Percentiles rank a stretch among this genome's conserved stretches.
Evolutionary conservation across 1,140 invertebrate genomes (phyloP).

Genomic region (Drepana arcuata): DNA sequence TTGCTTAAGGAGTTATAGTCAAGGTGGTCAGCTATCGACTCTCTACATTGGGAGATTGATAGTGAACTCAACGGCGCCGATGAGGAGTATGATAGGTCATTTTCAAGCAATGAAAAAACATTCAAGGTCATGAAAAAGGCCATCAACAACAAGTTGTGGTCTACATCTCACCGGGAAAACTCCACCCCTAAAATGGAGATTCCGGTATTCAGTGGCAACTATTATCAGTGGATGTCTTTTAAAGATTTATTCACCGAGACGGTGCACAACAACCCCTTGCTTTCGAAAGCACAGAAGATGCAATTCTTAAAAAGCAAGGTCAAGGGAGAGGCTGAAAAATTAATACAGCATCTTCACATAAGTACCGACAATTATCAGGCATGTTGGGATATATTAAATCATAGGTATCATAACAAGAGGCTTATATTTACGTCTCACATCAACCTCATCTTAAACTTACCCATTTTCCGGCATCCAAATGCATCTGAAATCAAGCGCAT

Average conservation of each 20-base stretch:
- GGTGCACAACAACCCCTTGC: constrained; percentile 3
- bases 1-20: constrained; percentile 2
- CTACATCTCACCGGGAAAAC: constrained; percentile 1
- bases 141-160: constrained; percentile 7
- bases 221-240: constrained; percentile 5
- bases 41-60: constrained; percentile 14
- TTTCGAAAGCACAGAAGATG: constrained; percentile 9
- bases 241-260: constrained; percentile 9
- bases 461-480: constrained; percentile 12
- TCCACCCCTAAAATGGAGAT: constrained; percentile 5
- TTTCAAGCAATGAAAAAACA: background rate
- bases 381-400: constrained; percentile 16
- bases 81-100: constrained; percentile 2
- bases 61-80: constrained; percentile 1
- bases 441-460: constrained; percentile 9
- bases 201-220: constrained; percentile 5
- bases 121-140: constrained; percentile 1
- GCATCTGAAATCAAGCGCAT: constrained; percentile 3
- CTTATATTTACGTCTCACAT: constrained; percentile 14
- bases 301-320: constrained; percentile 11
- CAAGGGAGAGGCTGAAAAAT: constrained; percentile 10
- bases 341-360: constrained; percentile 15
- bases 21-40: constrained; percentile 8
- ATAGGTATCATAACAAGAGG: constrained; percentile 12
- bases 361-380: constrained; percentile 12